A percentile compares a stretch with the other conserved stretches of the same genome.
Evolutionary conservation across 2,797 vertebrate genomes (phyloP).

Genomic region (Tangara arthus): DNA sequence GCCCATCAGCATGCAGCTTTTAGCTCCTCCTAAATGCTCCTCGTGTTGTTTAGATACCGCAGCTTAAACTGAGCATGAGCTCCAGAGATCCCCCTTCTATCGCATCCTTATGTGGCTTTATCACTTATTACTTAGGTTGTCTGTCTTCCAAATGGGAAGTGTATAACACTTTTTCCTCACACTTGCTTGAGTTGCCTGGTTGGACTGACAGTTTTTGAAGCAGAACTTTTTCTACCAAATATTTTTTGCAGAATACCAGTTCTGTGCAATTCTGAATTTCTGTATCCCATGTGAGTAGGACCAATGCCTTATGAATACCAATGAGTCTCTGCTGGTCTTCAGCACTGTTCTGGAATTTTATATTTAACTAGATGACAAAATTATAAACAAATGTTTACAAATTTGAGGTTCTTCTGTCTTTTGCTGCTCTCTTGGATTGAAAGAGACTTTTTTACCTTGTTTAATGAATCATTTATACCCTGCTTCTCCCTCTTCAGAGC

Average conservation of each 20-base stretch:
- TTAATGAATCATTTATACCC: not conserved
- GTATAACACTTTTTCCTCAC: not conserved
- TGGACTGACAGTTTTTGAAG: not conserved
- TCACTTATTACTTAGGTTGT: not conserved
- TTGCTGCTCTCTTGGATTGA: not conserved
- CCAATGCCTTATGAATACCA: not conserved
- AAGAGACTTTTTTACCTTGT: not conserved
- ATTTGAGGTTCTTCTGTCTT: not conserved
- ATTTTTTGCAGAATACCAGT: not conserved
- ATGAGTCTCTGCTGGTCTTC: not conserved
- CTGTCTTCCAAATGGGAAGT: not conserved
- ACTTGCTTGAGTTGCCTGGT: not conserved
- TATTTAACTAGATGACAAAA: not conserved
- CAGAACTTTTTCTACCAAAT: not conserved
- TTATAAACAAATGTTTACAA: not conserved
- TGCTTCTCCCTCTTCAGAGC: not conserved
- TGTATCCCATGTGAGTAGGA: not conserved
- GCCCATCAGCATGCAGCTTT: not conserved
- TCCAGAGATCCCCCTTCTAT: not conserved
- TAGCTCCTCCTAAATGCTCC: not conserved
- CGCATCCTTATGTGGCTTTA: not conserved
- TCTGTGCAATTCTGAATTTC: not conserved
- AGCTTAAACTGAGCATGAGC: not conserved
- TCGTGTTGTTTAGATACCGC: not conserved
- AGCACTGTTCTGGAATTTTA: not conserved